Conservation (phyloP, 2,888 invertebrate genomes). For the Oxytorus armatus region DNA sequence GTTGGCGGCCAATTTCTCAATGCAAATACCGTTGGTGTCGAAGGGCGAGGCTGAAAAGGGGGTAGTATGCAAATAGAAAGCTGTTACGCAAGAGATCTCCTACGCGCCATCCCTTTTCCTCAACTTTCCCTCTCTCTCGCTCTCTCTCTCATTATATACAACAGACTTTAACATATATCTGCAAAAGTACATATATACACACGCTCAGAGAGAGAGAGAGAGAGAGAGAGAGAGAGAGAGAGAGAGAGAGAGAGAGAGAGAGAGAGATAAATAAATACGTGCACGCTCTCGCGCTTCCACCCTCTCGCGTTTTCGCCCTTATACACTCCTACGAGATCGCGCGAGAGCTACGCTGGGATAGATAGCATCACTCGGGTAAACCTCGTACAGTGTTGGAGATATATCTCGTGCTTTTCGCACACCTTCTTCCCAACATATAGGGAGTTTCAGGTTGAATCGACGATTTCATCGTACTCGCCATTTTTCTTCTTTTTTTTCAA, state of each 20-base stretch:
- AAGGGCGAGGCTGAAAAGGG: slow-evolving; percentile 80
- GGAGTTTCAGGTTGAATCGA: slow-evolving; percentile 1
- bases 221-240: slow-evolving; percentile 15
- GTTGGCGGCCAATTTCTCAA: slow-evolving; percentile 84
- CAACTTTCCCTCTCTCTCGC: slow-evolving; percentile 56
- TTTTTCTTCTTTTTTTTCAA: not conserved
- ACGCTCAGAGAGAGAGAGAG: not conserved
- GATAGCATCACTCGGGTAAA: slow-evolving; percentile 64
- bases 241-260: slow-evolving; percentile 5
- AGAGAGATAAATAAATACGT: slow-evolving; percentile 35
- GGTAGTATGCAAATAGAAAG: slow-evolving; percentile 83
- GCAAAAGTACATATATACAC: slow-evolving; percentile 15
- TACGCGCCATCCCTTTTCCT: slow-evolving; percentile 64
- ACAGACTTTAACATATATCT: slow-evolving; percentile 40
- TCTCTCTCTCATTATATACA: slow-evolving; percentile 50
- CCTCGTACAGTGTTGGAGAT: slow-evolving; percentile 33
- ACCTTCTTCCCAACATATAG: not conserved
- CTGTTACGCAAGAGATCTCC: slow-evolving; percentile 78
- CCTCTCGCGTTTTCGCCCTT: slow-evolving; percentile 66
- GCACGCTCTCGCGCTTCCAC: slow-evolving; percentile 67
- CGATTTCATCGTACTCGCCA: too few relatives aligned
- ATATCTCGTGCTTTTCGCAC: slow-evolving; percentile 48
- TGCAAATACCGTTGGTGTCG: slow-evolving; percentile 83
- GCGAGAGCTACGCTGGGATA: slow-evolving; percentile 38
- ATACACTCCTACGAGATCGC: slow-evolving; percentile 56